Evolutionary conservation across 2,888 invertebrate genomes (phyloP).

Genomic region (Capitulum mitella): DNA sequence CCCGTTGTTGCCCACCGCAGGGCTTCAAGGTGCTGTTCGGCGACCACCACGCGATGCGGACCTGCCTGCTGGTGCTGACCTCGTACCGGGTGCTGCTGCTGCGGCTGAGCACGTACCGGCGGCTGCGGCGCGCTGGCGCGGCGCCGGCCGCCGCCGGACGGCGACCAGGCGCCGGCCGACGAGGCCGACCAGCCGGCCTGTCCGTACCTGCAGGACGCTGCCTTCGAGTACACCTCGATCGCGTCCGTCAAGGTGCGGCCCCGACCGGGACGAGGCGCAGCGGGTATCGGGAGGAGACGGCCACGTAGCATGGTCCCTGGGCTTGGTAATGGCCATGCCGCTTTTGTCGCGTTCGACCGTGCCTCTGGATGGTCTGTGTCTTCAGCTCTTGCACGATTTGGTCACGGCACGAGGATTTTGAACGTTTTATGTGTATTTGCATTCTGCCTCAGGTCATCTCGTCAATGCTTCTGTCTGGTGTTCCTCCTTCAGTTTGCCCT

Average conservation of each 20-base stretch:
- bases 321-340: too few species aligned
- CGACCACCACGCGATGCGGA: constrained; percentile 16
- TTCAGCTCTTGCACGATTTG: too few species aligned
- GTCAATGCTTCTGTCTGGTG: too few species aligned
- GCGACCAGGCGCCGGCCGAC: background rate
- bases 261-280: background rate
- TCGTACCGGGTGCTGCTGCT: constrained; percentile 10
- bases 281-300: too few species aligned
- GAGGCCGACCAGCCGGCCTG: background rate
- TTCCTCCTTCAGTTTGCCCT: too few species aligned
- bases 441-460: too few species aligned
- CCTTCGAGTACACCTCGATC: background rate
- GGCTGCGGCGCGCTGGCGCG: background rate
- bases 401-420: too few species aligned
- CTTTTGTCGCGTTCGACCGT: too few species aligned
- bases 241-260: background rate
- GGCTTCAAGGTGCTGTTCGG: constrained; percentile 13
- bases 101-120: background rate
- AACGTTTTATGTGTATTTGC: too few species aligned
- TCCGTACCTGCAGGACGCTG: background rate
- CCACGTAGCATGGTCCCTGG: too few species aligned
- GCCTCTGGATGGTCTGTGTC: too few species aligned
- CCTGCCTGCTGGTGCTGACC: constrained; percentile 9
- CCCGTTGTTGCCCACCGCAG: too few species aligned
- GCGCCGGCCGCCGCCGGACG: background rate